A percentile compares a stretch with the other conserved stretches of the same genome.
Conservation (phyloP, 2,888 invertebrate species). For the Orchesella flavescens region DNA sequence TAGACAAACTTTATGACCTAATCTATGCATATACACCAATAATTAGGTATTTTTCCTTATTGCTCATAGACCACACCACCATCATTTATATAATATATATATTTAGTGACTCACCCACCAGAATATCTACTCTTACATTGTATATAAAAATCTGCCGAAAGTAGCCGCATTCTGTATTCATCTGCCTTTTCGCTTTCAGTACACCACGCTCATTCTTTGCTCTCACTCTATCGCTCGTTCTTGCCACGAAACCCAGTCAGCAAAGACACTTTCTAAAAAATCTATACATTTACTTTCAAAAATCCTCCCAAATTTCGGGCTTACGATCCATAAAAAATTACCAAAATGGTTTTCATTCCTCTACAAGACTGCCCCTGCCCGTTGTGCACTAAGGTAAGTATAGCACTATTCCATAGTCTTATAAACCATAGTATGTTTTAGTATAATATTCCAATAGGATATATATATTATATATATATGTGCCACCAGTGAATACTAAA, state of each 20-base stretch:
- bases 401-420: background rate
- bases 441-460: background rate
- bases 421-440: no score
- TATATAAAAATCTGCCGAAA: constrained; percentile 19
- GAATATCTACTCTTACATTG: constrained; percentile 31
- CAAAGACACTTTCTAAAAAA: constrained; percentile 18
- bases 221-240: constrained; percentile 29
- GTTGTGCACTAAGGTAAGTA: constrained; percentile 69
- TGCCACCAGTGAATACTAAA: background rate
- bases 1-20: constrained; percentile 13
- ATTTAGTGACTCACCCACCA: constrained; percentile 30
- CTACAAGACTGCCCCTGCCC: constrained; percentile 70
- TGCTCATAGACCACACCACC: constrained; percentile 22
- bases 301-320: background rate
- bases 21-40: constrained; percentile 18
- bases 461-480: background rate
- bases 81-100: background rate
- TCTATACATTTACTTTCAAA: background rate
- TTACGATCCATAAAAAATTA: background rate
- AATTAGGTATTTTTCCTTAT: constrained; percentile 35
- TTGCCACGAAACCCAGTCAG: background rate
- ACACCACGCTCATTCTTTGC: constrained; percentile 8
- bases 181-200: constrained; percentile 31
- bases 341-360: constrained; percentile 69
- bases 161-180: constrained; percentile 10